Evolutionary conservation across 2,797 vertebrate genomes (phyloP).

Genomic region (Crocidura indochinensis): DNA sequence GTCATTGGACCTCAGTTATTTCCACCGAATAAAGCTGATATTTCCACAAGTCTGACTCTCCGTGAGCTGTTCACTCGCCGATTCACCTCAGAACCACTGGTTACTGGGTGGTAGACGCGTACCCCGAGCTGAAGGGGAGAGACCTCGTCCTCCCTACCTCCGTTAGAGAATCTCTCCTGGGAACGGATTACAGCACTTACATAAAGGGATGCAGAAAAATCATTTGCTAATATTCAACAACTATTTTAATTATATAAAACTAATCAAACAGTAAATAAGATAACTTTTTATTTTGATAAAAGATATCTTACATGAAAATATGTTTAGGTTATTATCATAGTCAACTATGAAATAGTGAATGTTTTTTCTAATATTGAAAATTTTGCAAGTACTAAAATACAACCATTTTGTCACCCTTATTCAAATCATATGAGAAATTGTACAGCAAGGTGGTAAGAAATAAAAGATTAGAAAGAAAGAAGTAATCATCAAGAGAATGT

Average conservation of each 20-base stretch:
- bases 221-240: constrained; percentile 31
- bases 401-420: background rate
- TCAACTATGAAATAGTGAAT: constrained; percentile 21
- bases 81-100: no score
- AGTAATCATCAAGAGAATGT: background rate
- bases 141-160: no score
- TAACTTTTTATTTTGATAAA: constrained; percentile 23
- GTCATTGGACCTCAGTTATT: no score
- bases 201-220: constrained; percentile 35
- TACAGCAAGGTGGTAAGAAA: constrained; percentile 64
- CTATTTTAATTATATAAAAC: background rate
- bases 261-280: constrained; percentile 28
- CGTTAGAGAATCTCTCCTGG: no score
- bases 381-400: background rate
- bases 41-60: no score
- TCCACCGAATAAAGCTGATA: no score
- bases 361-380: constrained; percentile 51
- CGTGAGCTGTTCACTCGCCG: no score
- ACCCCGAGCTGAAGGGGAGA: no score
- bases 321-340: background rate
- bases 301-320: background rate
- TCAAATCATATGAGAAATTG: background rate
- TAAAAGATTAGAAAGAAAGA: constrained; percentile 38
- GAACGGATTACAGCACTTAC: no score
- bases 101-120: no score